These are phyloP conservation scores for Heliconius sara DNA, from an alignment of 2,888 invertebrate species.

Conservation along the genomic window DNA sequence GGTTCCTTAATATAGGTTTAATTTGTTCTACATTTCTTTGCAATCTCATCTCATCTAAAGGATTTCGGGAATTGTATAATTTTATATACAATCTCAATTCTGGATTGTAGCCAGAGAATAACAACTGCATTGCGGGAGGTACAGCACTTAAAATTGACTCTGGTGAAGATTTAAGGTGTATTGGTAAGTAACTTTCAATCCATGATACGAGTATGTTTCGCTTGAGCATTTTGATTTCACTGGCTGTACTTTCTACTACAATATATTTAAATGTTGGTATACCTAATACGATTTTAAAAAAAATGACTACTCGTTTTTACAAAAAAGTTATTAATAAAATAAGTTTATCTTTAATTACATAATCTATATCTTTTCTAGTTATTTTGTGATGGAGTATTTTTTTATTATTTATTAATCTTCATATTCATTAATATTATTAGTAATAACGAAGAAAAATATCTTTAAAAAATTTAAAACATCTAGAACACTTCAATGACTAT, in stretches of 20 bases:
- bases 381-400: too few relatives aligned
- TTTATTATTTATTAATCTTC: too few relatives aligned
- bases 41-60: constrained; percentile 51
- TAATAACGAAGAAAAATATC: too few relatives aligned
- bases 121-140: constrained; percentile 70
- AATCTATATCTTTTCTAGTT: too few relatives aligned
- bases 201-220: background rate
- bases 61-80: constrained; percentile 68
- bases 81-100: constrained; percentile 73
- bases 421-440: too few relatives aligned
- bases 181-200: constrained; percentile 28
- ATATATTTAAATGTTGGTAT: background rate
- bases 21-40: constrained; percentile 44
- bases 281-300: background rate
- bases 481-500: background rate
- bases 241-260: background rate
- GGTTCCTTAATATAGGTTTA: constrained; percentile 44
- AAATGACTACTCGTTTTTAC: background rate
- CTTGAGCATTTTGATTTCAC: background rate
- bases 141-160: constrained; percentile 48
- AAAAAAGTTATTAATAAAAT: background rate
- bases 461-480: background rate
- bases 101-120: constrained; percentile 72
- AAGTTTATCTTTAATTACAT: background rate
- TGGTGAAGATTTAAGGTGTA: constrained; percentile 37